These are phyloP conservation scores for Microplitis demolitor DNA, from an alignment of 1,140 invertebrate genomes.

Conservation along the genomic window DNA sequence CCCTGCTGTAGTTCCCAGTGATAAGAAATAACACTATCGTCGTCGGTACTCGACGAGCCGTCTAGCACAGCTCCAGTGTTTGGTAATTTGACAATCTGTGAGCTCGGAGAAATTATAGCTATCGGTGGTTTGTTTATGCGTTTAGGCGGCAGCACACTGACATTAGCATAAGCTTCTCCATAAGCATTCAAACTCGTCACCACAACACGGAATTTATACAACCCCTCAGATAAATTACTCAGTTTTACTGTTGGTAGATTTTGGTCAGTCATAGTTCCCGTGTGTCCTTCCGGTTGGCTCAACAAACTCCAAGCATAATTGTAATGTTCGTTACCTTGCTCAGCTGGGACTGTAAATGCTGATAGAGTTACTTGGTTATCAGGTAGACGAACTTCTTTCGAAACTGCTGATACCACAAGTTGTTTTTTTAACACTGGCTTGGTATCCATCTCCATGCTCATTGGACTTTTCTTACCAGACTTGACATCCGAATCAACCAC, in stretches of 20 bases:
- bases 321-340: slow-evolving; percentile 75
- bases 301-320: slow-evolving; percentile 89
- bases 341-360: slow-evolving; percentile 79
- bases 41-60: slow-evolving; percentile 79
- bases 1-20: slow-evolving; percentile 91
- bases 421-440: slow-evolving; percentile 64
- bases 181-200: slow-evolving; percentile 75
- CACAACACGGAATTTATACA: slow-evolving; percentile 87
- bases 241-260: slow-evolving; percentile 80
- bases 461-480: slow-evolving; percentile 24
- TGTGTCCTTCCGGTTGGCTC: slow-evolving; percentile 77
- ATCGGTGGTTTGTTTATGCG: slow-evolving; percentile 83
- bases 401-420: slow-evolving; percentile 78
- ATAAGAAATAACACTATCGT: slow-evolving; percentile 83
- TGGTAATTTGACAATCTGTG: slow-evolving; percentile 85
- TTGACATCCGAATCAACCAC: slow-evolving; percentile 56
- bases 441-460: slow-evolving; percentile 45
- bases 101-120: slow-evolving; percentile 82
- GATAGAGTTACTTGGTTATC: slow-evolving; percentile 70
- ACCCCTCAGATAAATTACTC: slow-evolving; percentile 79
- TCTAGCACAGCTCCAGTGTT: slow-evolving; percentile 89
- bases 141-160: slow-evolving; percentile 87
- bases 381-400: slow-evolving; percentile 67
- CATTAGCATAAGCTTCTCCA: slow-evolving; percentile 87
- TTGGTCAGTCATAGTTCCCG: slow-evolving; percentile 83